Base-by-base conservation (phyloP, 2,797 vertebrate species). In the Eospalax fontanierii region DNA sequence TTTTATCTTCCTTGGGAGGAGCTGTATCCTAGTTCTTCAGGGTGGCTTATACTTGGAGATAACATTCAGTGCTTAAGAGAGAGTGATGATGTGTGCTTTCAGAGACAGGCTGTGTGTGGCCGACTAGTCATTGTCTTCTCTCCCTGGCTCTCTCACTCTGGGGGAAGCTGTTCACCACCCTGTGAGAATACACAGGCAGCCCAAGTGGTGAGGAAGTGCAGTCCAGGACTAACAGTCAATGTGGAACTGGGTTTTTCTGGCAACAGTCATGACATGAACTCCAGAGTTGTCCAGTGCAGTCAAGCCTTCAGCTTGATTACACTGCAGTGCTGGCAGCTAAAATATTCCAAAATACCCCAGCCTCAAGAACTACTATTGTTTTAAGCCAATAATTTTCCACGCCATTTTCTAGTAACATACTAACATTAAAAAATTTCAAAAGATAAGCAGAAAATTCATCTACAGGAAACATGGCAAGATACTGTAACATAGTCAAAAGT, bases 361-460 rank as follows among this genome's bases (percentile, higher is more conserved):
- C 43, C 12, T 12, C 1, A 59, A 66, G 50, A 73, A 74, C 11
- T n/a, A 26, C 50, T 70, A 12, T 24, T 88, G 16, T 93, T 93
- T 93, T 22, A 89, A 94, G 80, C 12, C 11, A 21, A 70, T 87
- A 16, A 19, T 22, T 90, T 90, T 85, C 76, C 50, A 38, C 24
- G 26, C 7, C 1, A 50, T 80, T 90, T 66, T 28, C 19, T 92
- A 84, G 46, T 81, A 88, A 90, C 38, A 92, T 0, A 40, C 35
- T 35, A 90, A 83, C 8, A 46, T 43, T 43, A 22, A 73, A 73
- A 73, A 73, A 54, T 9, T 21, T 38, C 5, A 80, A 84, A 95
- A 22, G 33, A 71, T 18, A 59, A 65, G 66, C 50, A 92, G 86
- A 76, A 90, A 94, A 81, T 43, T 10, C 38, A 91, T 11, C 40